These are phyloP conservation scores for Erebia epiphron DNA, from an alignment of 2,888 invertebrate species.

Conservation along the genomic window DNA sequence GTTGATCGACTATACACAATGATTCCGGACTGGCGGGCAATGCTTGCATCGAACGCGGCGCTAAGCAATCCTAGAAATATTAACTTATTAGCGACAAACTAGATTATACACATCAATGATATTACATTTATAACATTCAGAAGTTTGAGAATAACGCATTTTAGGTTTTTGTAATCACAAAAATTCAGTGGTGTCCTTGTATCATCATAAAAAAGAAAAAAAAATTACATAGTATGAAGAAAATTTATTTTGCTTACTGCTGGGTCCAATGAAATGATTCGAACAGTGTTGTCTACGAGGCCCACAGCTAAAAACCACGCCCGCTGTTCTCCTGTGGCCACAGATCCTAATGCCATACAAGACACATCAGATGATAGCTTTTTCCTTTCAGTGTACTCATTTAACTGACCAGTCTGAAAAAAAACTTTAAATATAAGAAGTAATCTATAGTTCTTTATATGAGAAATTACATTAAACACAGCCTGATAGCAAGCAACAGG, in stretches of 20 bases:
- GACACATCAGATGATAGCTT: conserved; percentile 98
- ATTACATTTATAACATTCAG: conserved; percentile 52
- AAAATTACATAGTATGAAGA: background rate
- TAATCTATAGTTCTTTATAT: background rate
- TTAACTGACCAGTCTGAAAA: conserved; percentile 96
- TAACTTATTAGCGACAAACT: conserved; percentile 12
- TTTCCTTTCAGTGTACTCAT: conserved; percentile 98
- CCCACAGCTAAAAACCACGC: conserved; percentile 98
- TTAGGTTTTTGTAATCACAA: conserved; percentile 77
- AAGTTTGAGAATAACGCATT: conserved; percentile 77
- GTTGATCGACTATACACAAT: conserved; percentile 95
- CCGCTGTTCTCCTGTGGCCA: conserved; percentile 96
- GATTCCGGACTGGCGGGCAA: conserved; percentile 98
- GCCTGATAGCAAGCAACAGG: too few species aligned
- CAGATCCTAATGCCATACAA: conserved; percentile 98
- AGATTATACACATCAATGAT: conserved; percentile 1
- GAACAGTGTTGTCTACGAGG: conserved; percentile 96
- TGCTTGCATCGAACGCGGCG: conserved; percentile 98
- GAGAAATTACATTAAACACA: too few species aligned
- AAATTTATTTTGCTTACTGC: conserved; percentile 78
- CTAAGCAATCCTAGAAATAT: conserved; percentile 90
- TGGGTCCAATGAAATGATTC: conserved; percentile 98
- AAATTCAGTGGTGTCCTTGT: conserved; percentile 80
- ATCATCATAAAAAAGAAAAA: conserved; percentile 65
- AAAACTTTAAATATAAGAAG: conserved; percentile 16